A percentile compares a stretch with the other conserved stretches of the same genome.
phyloP scores from a whole-genome alignment of 2,888 invertebrate genomes.

The Microctonus brassicae region DNA sequence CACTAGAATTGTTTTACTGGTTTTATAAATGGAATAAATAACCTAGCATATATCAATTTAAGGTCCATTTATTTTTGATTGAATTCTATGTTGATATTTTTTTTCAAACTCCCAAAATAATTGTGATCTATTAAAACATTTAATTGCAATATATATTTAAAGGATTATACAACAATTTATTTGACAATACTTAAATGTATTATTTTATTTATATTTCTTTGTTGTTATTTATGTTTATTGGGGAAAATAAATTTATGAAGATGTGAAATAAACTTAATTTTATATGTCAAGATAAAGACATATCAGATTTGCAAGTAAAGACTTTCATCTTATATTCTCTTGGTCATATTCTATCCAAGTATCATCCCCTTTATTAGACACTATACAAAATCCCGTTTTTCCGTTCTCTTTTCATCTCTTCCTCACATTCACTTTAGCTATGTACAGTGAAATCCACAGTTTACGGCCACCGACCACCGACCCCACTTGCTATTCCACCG shows the following conservation, averaged over 20 bases:
- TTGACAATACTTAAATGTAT: too few relatives aligned
- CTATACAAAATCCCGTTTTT: not conserved
- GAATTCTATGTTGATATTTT: too few relatives aligned
- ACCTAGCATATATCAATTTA: not conserved
- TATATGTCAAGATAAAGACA: not conserved
- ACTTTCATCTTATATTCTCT: not conserved
- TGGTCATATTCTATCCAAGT: not conserved
- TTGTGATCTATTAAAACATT: too few relatives aligned
- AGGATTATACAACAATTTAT: too few relatives aligned
- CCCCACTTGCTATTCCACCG: constrained; percentile 15
- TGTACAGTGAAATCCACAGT: constrained; percentile 7
- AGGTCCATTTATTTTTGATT: constrained; percentile 23
- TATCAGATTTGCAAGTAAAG: not conserved
- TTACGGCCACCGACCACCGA: constrained; percentile 1
- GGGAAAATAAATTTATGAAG: not conserved
- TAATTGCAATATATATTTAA: too few relatives aligned
- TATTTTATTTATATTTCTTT: too few relatives aligned
- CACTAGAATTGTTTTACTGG: not conserved
- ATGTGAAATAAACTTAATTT: not conserved
- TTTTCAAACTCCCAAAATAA: too few relatives aligned
- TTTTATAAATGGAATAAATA: too few relatives aligned
- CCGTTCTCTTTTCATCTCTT: not conserved
- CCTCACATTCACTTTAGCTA: not conserved
- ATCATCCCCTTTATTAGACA: not conserved
- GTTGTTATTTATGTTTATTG: not conserved